These are phyloP conservation scores for Anolis sagrei DNA, from an alignment of 2,113 vertebrate species.

Conservation along the genomic window DNA sequence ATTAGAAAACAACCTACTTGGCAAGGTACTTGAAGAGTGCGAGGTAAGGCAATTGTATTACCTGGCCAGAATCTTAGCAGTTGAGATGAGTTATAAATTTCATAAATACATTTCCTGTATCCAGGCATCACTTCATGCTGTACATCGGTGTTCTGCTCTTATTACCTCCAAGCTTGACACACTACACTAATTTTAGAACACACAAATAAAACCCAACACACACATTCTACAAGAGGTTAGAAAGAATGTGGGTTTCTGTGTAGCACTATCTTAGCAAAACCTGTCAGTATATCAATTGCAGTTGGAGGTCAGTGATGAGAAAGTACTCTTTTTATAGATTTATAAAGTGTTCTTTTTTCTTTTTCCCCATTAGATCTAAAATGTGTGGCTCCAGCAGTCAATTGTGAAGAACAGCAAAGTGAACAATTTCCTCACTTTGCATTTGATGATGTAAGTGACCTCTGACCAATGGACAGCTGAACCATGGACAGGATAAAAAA, in stretches of 20 bases:
- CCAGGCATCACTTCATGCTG: background rate
- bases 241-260: background rate
- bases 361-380: constrained; percentile 76
- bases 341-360: constrained; percentile 54
- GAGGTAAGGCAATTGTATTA: background rate
- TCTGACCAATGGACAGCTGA: constrained; percentile 73
- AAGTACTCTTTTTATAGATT: constrained; percentile 54
- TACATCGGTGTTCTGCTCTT: background rate
- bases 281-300: constrained; percentile 8
- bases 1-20: background rate
- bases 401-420: constrained; percentile 75
- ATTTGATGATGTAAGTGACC: constrained; percentile 88
- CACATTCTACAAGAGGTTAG: background rate
- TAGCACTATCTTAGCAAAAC: constrained; percentile 21
- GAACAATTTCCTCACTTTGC: constrained; percentile 45
- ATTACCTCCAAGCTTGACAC: background rate
- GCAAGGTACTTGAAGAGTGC: background rate
- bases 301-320: constrained; percentile 29
- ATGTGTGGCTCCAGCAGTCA: constrained; percentile 77
- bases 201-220: background rate
- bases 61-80: background rate
- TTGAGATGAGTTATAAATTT: background rate
- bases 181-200: background rate
- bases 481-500: constrained; percentile 83
- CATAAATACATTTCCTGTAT: constrained; percentile 5